Conservation (phyloP, 2,113 vertebrate species). For the Oceanodroma tethys region DNA sequence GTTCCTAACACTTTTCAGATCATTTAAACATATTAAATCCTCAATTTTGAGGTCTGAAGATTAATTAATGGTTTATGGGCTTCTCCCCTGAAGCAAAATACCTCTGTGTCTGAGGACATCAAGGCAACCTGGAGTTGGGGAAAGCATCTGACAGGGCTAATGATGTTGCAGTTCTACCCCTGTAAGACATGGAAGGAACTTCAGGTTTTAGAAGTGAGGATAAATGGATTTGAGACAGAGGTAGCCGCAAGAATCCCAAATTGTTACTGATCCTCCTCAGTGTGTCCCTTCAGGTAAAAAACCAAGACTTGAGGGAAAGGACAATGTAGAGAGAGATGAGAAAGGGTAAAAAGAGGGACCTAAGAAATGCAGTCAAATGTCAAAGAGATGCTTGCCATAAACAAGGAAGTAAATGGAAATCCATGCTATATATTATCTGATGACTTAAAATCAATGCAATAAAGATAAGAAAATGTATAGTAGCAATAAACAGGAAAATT, state of each 20-base stretch:
- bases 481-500: not conserved
- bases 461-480: not conserved
- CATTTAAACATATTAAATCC: not conserved
- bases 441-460: not conserved
- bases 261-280: accelerated
- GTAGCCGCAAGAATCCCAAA: not conserved
- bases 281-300: not conserved
- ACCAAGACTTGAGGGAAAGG: not conserved
- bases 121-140: not conserved
- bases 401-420: not conserved
- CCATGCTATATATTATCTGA: not conserved
- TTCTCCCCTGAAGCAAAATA: not conserved
- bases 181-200: not conserved
- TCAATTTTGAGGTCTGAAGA: not conserved
- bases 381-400: not conserved
- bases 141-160: not conserved
- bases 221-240: not conserved
- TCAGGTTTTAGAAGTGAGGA: not conserved
- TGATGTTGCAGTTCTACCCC: not conserved
- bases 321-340: not conserved
- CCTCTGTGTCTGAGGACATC: not conserved
- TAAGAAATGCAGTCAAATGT: not conserved
- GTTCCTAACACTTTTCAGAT: not conserved
- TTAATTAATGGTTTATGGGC: not conserved
- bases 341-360: not conserved